Evolutionary conservation across 1,140 invertebrate species (phyloP).

Genomic region (Tyrophagus putrescentiae): DNA sequence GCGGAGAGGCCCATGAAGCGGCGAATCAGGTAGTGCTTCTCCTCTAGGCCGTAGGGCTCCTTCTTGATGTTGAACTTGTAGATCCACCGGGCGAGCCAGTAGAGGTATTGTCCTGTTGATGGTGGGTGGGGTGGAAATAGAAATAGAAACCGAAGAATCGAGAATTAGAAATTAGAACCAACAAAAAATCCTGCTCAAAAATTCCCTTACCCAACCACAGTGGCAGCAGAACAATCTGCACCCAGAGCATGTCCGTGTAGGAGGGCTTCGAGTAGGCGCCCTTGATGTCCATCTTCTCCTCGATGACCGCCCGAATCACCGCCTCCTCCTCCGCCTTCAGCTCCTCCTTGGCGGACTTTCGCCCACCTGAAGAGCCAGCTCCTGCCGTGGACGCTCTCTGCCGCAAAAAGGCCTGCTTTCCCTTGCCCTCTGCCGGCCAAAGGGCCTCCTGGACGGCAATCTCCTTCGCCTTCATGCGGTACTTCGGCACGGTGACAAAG

Average conservation of each 20-base stretch:
- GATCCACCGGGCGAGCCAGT: constrained; percentile 53
- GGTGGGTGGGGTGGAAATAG: no score
- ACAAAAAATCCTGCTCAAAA: neutral
- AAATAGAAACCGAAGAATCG: no score
- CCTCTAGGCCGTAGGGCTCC: constrained; percentile 58
- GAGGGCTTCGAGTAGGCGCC: constrained; percentile 71
- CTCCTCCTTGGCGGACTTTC: constrained; percentile 45
- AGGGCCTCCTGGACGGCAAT: constrained; percentile 58
- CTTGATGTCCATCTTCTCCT: constrained; percentile 76
- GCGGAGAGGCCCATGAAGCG: constrained; percentile 51
- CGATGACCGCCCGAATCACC: constrained; percentile 60
- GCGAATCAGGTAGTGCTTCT: constrained; percentile 66
- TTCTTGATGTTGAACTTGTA: constrained; percentile 59
- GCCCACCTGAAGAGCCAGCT: no score
- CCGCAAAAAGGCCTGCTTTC: constrained; percentile 35
- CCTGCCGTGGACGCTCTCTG: constrained; percentile 29
- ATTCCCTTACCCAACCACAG: constrained; percentile 44
- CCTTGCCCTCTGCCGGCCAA: constrained; percentile 16
- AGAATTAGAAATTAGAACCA: no score
- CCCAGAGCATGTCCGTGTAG: constrained; percentile 57
- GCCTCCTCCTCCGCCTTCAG: constrained; percentile 59
- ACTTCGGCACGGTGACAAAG: constrained; percentile 70
- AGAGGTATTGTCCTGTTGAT: no score
- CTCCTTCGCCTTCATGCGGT: constrained; percentile 54
- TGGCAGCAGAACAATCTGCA: constrained; percentile 61